Conservation (phyloP, 2,797 vertebrate genomes). For the Ptychobarbus kaznakovi region DNA sequence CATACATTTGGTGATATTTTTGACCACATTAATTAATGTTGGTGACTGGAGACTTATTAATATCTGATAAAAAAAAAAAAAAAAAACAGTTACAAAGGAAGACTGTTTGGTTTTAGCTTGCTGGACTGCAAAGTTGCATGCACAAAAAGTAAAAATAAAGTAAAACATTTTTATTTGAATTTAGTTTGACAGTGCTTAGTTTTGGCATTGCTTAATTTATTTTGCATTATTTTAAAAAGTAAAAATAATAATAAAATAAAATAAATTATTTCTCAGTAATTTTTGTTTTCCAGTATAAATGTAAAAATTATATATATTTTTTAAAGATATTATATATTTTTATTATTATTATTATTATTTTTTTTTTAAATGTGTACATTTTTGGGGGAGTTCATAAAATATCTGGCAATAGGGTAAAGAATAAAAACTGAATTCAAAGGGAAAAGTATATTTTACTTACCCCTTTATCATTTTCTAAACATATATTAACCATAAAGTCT, state of each 20-base stretch:
- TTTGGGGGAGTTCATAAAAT: background rate
- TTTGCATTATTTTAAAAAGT: too few species aligned
- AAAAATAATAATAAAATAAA: too few species aligned
- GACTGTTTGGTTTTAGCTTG: background rate
- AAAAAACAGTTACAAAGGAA: background rate
- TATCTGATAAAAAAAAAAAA: too few species aligned
- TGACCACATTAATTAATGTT: background rate
- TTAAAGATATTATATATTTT: background rate
- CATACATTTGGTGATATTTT: background rate
- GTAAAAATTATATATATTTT: too few species aligned
- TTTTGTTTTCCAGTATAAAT: too few species aligned
- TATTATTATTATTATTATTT: too few species aligned
- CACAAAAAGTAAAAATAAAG: too few species aligned
- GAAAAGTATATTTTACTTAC: background rate
- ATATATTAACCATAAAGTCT: background rate
- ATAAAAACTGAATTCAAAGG: background rate
- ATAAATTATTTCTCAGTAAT: too few species aligned
- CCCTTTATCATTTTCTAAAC: background rate
- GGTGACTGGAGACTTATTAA: background rate
- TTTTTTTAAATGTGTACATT: background rate
- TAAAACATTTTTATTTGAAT: too few species aligned
- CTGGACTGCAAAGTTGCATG: background rate
- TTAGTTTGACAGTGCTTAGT: too few species aligned
- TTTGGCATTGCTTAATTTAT: too few species aligned
- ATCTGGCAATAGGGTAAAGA: background rate